Base-by-base conservation (phyloP, 2,888 invertebrate species). In the Galeopsomyia nigrocyanea region DNA sequence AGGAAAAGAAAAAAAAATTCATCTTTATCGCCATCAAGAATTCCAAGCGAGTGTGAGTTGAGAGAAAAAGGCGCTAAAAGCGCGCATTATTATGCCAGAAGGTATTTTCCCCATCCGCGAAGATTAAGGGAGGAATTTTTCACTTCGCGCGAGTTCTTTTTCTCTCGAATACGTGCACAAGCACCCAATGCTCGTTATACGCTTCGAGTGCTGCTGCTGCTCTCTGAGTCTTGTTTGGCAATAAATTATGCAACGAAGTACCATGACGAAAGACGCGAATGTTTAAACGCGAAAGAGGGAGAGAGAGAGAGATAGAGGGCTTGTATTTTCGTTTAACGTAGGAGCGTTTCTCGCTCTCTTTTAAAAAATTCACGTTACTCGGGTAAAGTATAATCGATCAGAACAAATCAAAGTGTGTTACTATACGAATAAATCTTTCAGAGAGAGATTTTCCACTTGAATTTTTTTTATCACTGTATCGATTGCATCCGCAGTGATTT, bases 1-100 rank as follows among this genome's bases (percentile, higher is more conserved):
- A 67, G 57, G 60, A 26, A 60, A 57, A 49, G 67, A 16, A 39
- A 39, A 39, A 39, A 10, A 39, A 39, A 39, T 39, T 7, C 39
- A 39, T 39, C 7, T 39, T 39, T 39, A 39, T 39, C 39, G 39
- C 39, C 13, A 39, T 39, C 39, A 39, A 39, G 39, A 39, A 39
- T 39, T 39, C 39, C 26, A 26, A 55, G 56, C 26, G 58, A 57
- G 46, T 10, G 16, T 60, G 58, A 16, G 60, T n/a, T 22, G 55
- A 69, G 53, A 74, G 58, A 68, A 70, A 71, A 69, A 55, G 31
- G 21, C 16, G 64, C 71, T 68, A 71, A 58, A 75, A 77, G 77
- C 79, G 14, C 58, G 31, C 73, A 78, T 81, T 80, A 78, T 79
- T 76, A 78, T 76, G 74, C 75, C 66, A 71, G 73, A 73, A 68